A percentile compares a stretch with the other conserved stretches of the same genome.
These are phyloP conservation scores for Drosophila subquinaria DNA, from an alignment of 2,888 invertebrate species.

Conservation along the genomic window DNA sequence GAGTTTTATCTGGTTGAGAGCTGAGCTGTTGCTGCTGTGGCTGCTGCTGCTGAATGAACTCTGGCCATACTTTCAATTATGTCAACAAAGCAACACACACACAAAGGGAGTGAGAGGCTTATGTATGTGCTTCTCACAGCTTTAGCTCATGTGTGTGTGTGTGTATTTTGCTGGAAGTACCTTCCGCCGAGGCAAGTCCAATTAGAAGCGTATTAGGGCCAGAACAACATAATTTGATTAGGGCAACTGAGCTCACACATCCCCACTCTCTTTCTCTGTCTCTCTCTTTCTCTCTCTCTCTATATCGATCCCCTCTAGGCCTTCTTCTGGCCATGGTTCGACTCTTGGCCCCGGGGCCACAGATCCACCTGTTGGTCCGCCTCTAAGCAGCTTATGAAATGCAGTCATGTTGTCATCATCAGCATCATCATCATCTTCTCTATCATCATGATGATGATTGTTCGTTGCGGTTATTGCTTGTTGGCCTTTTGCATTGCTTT, in stretches of 20 bases:
- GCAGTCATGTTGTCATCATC: constrained; percentile 59
- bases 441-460: constrained; percentile 16
- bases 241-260: constrained; percentile 29
- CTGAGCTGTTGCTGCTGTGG: constrained; percentile 14
- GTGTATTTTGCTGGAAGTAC: constrained; percentile 33
- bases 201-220: constrained; percentile 72
- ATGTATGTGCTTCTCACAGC: constrained; percentile 37
- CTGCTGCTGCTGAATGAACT: constrained; percentile 36
- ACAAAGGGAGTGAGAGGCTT: constrained; percentile 32
- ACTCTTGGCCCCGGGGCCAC: constrained; percentile 5
- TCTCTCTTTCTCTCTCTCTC: background rate
- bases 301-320: constrained; percentile 7
- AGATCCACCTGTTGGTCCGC: constrained; percentile 55
- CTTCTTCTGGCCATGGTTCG: constrained; percentile 8
- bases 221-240: constrained; percentile 69
- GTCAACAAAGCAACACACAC: constrained; percentile 46
- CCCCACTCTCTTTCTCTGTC: background rate
- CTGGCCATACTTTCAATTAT: constrained; percentile 49
- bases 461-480: constrained; percentile 31
- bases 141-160: constrained; percentile 9
- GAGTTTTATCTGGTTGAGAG: background rate
- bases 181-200: constrained; percentile 65
- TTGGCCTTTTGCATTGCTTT: constrained; percentile 33
- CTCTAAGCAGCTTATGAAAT: constrained; percentile 73
- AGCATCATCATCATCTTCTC: constrained; percentile 7